A percentile compares a stretch with the other conserved stretches of the same genome.
Conservation (phyloP, 2,888 invertebrate species). For the Troides helena region DNA sequence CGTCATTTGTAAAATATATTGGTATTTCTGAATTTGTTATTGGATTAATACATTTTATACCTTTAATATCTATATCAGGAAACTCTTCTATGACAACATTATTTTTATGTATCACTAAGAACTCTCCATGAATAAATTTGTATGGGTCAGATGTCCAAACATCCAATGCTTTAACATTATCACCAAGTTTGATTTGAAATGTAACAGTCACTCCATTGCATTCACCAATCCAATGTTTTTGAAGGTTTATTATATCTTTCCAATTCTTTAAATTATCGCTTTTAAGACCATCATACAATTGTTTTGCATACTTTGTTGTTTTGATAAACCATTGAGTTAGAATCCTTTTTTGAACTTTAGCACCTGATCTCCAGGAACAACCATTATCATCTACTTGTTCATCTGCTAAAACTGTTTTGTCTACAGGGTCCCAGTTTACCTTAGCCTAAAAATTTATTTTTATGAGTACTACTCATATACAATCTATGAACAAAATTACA, state of each 20-base stretch:
- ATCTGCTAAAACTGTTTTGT: constrained; percentile 97
- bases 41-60: constrained; percentile 83
- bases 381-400: constrained; percentile 97
- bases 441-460: constrained; percentile 80
- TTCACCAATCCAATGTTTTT: constrained; percentile 94
- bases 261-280: constrained; percentile 87
- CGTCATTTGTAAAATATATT: constrained; percentile 82
- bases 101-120: constrained; percentile 80
- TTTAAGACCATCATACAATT: constrained; percentile 84
- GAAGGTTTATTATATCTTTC: constrained; percentile 91
- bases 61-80: constrained; percentile 33
- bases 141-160: constrained; percentile 90
- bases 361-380: constrained; percentile 97
- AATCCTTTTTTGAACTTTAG: constrained; percentile 92
- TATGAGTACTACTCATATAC: not conserved
- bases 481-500: not conserved
- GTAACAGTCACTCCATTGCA: constrained; percentile 88
- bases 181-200: constrained; percentile 73
- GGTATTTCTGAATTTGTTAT: constrained; percentile 83
- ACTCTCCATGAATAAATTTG: constrained; percentile 84
- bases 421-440: constrained; percentile 99
- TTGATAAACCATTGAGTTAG: constrained; percentile 97
- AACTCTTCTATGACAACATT: constrained; percentile 56
- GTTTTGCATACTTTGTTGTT: constrained; percentile 91
- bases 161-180: constrained; percentile 59